Conservation (phyloP, 2,888 invertebrate species). For the Biston betularia region DNA sequence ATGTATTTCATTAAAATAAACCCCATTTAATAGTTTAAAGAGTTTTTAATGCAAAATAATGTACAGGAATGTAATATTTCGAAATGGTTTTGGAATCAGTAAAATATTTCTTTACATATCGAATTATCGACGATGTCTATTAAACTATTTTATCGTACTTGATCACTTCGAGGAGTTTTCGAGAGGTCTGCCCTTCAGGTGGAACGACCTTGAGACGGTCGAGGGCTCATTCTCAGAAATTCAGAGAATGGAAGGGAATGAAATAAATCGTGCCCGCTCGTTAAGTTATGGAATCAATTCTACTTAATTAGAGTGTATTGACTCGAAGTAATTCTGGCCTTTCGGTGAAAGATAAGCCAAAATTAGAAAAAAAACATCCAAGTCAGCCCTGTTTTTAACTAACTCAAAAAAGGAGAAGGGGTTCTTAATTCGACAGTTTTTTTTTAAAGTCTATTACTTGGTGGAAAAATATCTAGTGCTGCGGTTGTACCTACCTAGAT, state of each 20-base stretch:
- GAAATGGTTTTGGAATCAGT: too few relatives aligned
- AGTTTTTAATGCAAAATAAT: too few relatives aligned
- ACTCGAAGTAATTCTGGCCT: background rate
- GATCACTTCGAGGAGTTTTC: background rate
- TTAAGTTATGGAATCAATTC: constrained; percentile 20
- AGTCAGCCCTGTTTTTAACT: background rate
- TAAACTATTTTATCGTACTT: background rate
- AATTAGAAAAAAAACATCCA: background rate
- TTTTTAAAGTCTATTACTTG: too few relatives aligned
- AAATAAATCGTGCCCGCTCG: constrained; percentile 16
- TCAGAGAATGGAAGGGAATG: constrained; percentile 7
- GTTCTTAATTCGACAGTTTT: too few relatives aligned
- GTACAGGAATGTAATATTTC: too few relatives aligned
- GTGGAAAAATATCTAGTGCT: too few relatives aligned
- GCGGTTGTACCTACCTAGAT: too few relatives aligned
- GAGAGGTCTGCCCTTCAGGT: constrained; percentile 6
- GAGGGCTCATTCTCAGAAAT: constrained; percentile 3
- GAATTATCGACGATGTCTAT: background rate
- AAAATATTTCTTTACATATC: too few relatives aligned
- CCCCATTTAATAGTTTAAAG: too few relatives aligned
- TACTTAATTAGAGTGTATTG: constrained; percentile 11
- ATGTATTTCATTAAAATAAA: too few relatives aligned
- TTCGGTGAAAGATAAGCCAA: background rate
- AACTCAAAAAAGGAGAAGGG: too few relatives aligned
- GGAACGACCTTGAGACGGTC: constrained; percentile 12